Conservation (phyloP, 2,797 vertebrate species). For the Cichlasoma orientale region DNA sequence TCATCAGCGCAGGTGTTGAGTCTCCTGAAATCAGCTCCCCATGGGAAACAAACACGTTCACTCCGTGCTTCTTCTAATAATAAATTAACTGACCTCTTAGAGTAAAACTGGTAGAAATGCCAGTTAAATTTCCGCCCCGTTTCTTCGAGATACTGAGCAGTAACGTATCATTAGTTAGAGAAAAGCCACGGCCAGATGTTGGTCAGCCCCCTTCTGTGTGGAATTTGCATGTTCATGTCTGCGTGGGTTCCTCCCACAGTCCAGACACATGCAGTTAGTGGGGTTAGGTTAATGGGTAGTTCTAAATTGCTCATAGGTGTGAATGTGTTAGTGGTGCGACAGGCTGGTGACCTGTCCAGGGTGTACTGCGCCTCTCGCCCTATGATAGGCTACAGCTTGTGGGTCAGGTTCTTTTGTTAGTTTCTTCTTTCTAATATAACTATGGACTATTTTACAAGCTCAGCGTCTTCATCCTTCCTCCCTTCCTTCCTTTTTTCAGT, state of each 20-base stretch:
- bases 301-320: too few species aligned
- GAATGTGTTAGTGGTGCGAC: too few species aligned
- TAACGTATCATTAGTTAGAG: background rate
- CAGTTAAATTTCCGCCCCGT: background rate
- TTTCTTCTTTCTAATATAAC: background rate
- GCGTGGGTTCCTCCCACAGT: too few species aligned
- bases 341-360: too few species aligned
- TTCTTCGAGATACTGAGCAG: background rate
- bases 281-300: too few species aligned
- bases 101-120: background rate
- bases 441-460: background rate
- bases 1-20: background rate
- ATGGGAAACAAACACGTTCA: background rate
- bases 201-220: too few species aligned
- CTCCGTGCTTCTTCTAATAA: background rate
- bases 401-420: background rate
- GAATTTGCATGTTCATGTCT: too few species aligned
- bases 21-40: background rate
- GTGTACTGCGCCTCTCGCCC: too few species aligned
- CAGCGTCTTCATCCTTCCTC: background rate
- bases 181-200: too few species aligned
- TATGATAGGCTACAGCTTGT: background rate
- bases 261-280: too few species aligned
- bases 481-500: background rate
- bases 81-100: background rate